Percentiles rank a stretch among this genome's conserved stretches.
Conservation (phyloP, 2,113 vertebrate species). For the Datnioides undecimradiatus region DNA sequence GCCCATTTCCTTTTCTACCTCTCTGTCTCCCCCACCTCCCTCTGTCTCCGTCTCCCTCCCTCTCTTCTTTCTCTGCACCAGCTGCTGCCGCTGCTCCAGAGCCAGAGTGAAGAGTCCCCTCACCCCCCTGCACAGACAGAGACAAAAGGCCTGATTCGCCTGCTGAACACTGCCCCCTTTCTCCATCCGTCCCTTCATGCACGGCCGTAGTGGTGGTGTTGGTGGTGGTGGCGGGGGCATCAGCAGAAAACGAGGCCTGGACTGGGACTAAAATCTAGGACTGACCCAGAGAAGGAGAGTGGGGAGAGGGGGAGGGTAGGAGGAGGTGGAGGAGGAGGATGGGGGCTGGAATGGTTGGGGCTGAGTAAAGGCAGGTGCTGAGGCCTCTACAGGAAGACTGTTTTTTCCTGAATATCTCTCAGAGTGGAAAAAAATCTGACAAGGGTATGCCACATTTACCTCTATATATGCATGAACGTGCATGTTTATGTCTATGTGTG, state of each 20-base stretch:
- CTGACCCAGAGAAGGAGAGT: constrained; percentile 73
- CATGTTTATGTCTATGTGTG: constrained; percentile 57
- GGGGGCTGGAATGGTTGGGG: constrained; percentile 65
- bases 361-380: constrained; percentile 76
- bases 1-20: constrained; percentile 59
- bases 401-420: constrained; percentile 63
- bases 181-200: constrained; percentile 70
- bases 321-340: constrained; percentile 56
- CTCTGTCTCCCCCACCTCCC: constrained; percentile 58
- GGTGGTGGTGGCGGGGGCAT: constrained; percentile 52
- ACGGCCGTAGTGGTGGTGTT: constrained; percentile 45
- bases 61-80: constrained; percentile 76
- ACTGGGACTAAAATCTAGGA: constrained; percentile 73
- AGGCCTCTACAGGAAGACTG: constrained; percentile 78
- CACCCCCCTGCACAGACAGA: constrained; percentile 74
- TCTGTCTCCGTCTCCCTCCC: constrained; percentile 41
- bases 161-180: constrained; percentile 82
- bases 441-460: constrained; percentile 79
- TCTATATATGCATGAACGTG: constrained; percentile 72
- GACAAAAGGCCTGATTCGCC: constrained; percentile 85
- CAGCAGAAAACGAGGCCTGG: constrained; percentile 71
- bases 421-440: constrained; percentile 67
- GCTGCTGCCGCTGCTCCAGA: constrained; percentile 76
- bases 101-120: constrained; percentile 77
- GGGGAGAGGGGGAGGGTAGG: constrained; percentile 46